Conservation (phyloP, 2,797 vertebrate genomes). For the Tenualosa ilisha region DNA sequence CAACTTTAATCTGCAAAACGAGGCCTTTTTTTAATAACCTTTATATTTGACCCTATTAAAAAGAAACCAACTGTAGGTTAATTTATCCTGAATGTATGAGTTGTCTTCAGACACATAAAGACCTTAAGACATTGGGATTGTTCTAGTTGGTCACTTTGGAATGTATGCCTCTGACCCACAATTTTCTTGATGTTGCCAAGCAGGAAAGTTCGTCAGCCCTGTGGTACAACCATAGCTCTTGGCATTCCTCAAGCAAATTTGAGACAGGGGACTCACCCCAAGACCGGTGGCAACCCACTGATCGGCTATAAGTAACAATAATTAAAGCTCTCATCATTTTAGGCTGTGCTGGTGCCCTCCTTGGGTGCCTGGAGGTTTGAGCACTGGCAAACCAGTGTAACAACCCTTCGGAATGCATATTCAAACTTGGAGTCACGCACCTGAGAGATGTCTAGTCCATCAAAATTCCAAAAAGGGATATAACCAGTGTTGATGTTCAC, state of each 20-base stretch:
- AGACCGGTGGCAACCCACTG: background rate
- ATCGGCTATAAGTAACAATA: background rate
- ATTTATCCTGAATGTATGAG: background rate
- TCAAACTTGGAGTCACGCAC: background rate
- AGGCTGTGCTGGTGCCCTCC: background rate
- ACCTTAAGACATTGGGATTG: background rate
- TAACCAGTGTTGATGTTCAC: background rate
- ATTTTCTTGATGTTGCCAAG: background rate
- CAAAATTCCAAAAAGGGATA: background rate
- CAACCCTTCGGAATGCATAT: background rate
- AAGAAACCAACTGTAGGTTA: background rate
- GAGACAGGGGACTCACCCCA: background rate
- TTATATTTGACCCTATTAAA: background rate
- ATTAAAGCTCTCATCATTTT: background rate
- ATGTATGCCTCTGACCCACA: background rate
- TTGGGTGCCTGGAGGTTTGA: background rate
- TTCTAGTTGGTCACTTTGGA: background rate
- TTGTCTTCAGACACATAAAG: background rate
- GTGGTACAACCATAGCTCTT: background rate
- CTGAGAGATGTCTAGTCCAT: background rate
- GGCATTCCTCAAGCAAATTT: background rate
- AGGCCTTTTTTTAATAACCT: background rate
- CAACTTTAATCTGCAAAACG: background rate
- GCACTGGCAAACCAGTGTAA: conserved; percentile 1
- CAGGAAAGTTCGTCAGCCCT: conserved; percentile 1